Conservation (phyloP, 2,888 invertebrate genomes). For the Parascotia fuliginaria region DNA sequence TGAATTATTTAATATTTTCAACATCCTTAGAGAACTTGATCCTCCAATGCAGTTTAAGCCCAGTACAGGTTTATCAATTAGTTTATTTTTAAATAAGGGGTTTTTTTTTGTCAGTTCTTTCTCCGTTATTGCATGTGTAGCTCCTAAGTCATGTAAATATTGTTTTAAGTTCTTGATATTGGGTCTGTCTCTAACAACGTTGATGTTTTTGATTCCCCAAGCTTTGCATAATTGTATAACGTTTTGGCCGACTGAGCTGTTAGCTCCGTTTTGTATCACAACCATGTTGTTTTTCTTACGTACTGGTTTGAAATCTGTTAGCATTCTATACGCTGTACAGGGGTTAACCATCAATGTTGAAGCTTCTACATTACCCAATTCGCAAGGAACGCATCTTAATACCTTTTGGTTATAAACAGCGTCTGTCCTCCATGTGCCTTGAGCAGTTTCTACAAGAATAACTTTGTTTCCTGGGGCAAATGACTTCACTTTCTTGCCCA, state of each 20-base stretch:
- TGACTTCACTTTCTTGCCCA: conserved; percentile 86
- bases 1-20: conserved; percentile 90
- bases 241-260: conserved; percentile 97
- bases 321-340: conserved; percentile 98
- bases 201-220: conserved; percentile 92
- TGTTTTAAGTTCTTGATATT: conserved; percentile 89
- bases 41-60: conserved; percentile 99
- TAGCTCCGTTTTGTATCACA: conserved; percentile 98
- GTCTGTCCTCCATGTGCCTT: conserved; percentile 95
- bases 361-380: conserved; percentile 90
- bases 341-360: conserved; percentile 97
- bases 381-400: conserved; percentile 89
- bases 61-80: conserved; percentile 89
- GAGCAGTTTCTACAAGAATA: conserved; percentile 89
- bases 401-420: conserved; percentile 86
- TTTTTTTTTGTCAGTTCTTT: conserved; percentile 70
- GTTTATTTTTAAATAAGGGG: conserved; percentile 77
- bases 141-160: conserved; percentile 91
- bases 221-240: conserved; percentile 96
- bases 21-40: conserved; percentile 91
- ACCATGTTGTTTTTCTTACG: conserved; percentile 90
- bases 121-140: conserved; percentile 92
- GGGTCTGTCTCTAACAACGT: conserved; percentile 93
- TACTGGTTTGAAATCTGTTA: conserved; percentile 93
- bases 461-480: conserved; percentile 92